These are phyloP conservation scores for Cochlearius cochlearius DNA, from an alignment of 2,113 vertebrate species.

Conservation along the genomic window DNA sequence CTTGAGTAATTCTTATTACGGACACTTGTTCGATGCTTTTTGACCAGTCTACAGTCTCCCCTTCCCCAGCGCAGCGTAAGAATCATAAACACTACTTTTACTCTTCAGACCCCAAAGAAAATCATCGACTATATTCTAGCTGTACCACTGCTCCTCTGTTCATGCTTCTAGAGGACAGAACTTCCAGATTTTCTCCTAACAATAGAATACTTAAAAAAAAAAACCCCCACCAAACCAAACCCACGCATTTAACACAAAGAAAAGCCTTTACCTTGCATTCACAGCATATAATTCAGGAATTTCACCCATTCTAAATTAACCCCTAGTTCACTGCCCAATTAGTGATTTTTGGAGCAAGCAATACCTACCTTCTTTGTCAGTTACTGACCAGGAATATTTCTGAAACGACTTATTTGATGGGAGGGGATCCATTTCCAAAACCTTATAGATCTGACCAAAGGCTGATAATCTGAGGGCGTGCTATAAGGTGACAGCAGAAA, in stretches of 20 bases:
- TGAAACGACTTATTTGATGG: constrained; percentile 96
- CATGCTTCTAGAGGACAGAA: neutral
- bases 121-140: neutral
- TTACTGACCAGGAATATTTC: constrained; percentile 92
- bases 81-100: neutral
- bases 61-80: neutral
- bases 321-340: neutral
- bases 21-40: neutral
- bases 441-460: constrained; percentile 98
- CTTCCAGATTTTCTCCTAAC: neutral
- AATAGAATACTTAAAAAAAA: neutral
- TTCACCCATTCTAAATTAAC: neutral
- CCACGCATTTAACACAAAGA: neutral
- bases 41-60: neutral
- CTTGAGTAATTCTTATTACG: neutral
- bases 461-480: constrained; percentile 93
- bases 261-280: neutral
- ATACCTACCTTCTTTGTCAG: constrained; percentile 93
- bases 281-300: neutral
- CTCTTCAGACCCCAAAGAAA: neutral
- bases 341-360: neutral
- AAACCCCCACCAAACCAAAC: neutral
- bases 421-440: constrained; percentile 97
- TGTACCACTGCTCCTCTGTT: neutral
- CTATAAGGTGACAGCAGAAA: constrained; percentile 70